These are phyloP conservation scores for Trialeurodes vaporariorum DNA, from an alignment of 1,140 invertebrate genomes.

Conservation along the genomic window DNA sequence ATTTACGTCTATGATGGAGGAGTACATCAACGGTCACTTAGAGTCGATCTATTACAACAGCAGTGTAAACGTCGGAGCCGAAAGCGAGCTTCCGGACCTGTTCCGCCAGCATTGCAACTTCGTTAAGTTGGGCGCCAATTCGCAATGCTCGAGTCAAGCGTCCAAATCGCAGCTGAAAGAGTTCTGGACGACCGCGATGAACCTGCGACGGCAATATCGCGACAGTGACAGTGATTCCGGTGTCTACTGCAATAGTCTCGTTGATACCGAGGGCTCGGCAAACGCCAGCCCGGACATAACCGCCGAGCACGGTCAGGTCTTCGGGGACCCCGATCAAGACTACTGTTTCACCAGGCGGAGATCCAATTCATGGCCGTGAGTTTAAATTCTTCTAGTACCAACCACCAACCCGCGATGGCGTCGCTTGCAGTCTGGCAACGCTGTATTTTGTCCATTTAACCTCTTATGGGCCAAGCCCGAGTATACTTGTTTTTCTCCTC, in stretches of 20 bases:
- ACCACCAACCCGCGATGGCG: too few species aligned
- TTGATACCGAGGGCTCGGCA: neutral
- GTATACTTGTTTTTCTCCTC: too few species aligned
- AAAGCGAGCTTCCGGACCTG: neutral
- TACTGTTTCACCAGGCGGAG: neutral
- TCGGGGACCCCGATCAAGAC: neutral
- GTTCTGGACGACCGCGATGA: neutral
- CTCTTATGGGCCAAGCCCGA: too few species aligned
- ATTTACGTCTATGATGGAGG: neutral
- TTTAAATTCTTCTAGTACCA: neutral
- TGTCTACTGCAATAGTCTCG: neutral
- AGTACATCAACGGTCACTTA: neutral
- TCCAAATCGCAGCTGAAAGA: neutral
- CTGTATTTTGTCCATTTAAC: too few species aligned
- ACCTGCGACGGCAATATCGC: neutral
- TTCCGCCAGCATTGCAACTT: neutral
- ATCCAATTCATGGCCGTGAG: neutral
- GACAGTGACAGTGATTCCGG: neutral
- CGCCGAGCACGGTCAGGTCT: neutral
- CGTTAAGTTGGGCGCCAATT: neutral
- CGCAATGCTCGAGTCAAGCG: neutral
- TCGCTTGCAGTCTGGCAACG: too few species aligned
- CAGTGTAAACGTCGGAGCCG: neutral
- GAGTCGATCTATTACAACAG: neutral
- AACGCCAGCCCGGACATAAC: neutral